Percentiles rank a stretch among this genome's conserved stretches.
phyloP scores from a whole-genome alignment of 2,888 invertebrate species.

The Tyria jacobaeae region DNA sequence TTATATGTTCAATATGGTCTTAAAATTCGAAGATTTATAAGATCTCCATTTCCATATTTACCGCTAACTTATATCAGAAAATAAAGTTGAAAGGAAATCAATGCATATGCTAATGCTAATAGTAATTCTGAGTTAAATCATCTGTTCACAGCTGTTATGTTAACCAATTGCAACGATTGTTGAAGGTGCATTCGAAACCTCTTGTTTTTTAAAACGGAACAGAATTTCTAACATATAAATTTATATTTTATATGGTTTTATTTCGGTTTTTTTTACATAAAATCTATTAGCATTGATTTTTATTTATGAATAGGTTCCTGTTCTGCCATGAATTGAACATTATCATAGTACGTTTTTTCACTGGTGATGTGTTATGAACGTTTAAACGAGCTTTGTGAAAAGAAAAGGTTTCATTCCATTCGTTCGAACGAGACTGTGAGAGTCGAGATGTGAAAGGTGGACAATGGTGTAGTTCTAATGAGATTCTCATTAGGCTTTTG shows the following conservation, averaged over 20 bases:
- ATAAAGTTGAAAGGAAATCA: slow-evolving; percentile 6
- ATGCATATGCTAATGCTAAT: slow-evolving; percentile 60
- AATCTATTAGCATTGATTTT: background rate
- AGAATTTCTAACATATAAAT: background rate
- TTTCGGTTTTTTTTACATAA: background rate
- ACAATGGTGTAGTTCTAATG: slow-evolving; percentile 57
- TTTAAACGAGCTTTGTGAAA: slow-evolving; percentile 12
- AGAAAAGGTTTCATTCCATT: slow-evolving; percentile 23
- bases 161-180: slow-evolving; percentile 25
- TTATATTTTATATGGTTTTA: background rate
- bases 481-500: slow-evolving; percentile 66
- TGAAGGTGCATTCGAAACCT: slow-evolving; percentile 37
- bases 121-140: slow-evolving; percentile 39
- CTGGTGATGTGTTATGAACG: slow-evolving; percentile 22
- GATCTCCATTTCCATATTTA: slow-evolving; percentile 28
- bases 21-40: background rate
- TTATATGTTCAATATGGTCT: no score
- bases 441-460: slow-evolving; percentile 61
- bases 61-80: slow-evolving; percentile 31
- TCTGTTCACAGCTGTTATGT: slow-evolving; percentile 61
- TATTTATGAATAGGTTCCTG: background rate
- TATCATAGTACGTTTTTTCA: background rate
- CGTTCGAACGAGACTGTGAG: slow-evolving; percentile 4
- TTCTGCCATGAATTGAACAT: background rate
- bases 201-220: background rate